Evolutionary conservation across 2,113 vertebrate genomes (phyloP), one percentile per base, ranked within the genome.

Genomic region (Pipa parva): DNA sequence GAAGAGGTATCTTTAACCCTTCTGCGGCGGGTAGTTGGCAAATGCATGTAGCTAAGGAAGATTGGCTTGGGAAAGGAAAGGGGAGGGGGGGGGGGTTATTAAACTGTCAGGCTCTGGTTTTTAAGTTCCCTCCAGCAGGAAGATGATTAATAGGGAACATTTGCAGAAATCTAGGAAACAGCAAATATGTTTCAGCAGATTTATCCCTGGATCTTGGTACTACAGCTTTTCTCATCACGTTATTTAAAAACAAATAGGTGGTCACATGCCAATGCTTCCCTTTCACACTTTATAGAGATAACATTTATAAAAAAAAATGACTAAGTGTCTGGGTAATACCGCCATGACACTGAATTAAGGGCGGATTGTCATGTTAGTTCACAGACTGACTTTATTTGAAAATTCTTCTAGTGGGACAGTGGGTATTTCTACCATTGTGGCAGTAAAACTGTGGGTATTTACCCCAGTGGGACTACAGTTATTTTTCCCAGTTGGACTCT

Each of bases 1-100:
- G 64, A 67, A 73, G 54, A 59, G 20, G 36, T 61, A 24, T 73
- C 59, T 7, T 56, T 63, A 71, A 62, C 65, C 9, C 55, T 22
- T 59, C 29, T 8, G 5, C 9, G 18, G 21, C 21, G 9, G 18
- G 46, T 7, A 2, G 39, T 42, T 42, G 39, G 13, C 39, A 5
- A 24, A 49, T 49, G 7, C 8, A 20, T 3, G 21, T 10, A 5
- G 18, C 3, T 10, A 22, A 24, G 46, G 7, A 49, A 24, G n/a
- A 49, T 21, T 2, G 20, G 9, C 4, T 22, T 11, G 13, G 39
- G 13, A 42, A 49, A 24, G 21, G 46, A 49, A 3, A 24, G 21
- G 21, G 18, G 21, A 49, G 15, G 46, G 46, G 21, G 22, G 21
- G 12, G 46, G n/a, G 6, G 11, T 42, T 42, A 42, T 42, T 42